A percentile compares a stretch with the other conserved stretches of the same genome.
phyloP scores from a whole-genome alignment of 2,888 invertebrate species.

The Nezara viridula region DNA sequence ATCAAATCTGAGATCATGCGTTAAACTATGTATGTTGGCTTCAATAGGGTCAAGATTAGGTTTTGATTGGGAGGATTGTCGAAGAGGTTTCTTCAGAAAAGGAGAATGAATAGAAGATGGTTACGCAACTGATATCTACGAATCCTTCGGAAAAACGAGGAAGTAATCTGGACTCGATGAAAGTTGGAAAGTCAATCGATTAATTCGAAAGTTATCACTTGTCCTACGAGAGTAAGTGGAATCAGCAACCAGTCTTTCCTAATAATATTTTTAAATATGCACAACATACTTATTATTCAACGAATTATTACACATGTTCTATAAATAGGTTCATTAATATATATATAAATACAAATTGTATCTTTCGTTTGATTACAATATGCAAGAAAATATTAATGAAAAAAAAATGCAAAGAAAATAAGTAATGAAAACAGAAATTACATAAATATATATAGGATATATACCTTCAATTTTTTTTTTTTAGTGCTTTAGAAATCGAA shows the following conservation, averaged over 20 bases:
- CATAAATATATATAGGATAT: no score
- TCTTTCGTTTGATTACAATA: no score
- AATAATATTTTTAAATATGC: no score
- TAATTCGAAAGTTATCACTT: conserved; percentile 10
- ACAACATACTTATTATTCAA: no score
- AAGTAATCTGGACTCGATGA: neutral
- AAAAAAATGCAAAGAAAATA: no score
- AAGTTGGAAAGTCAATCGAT: conserved; percentile 28
- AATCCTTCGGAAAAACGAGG: neutral
- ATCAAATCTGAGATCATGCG: conserved; percentile 11
- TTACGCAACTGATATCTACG: neutral
- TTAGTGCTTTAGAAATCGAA: no score
- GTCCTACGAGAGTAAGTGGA: neutral
- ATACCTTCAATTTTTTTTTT: no score
- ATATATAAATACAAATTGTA: no score
- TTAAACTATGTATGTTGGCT: neutral
- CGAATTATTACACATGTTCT: no score
- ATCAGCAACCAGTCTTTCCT: neutral
- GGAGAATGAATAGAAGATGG: neutral
- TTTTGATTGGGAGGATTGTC: neutral
- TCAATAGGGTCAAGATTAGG: neutral
- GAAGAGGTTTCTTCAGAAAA: neutral
- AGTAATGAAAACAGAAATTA: no score
- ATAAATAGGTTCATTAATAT: no score
- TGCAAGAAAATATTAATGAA: no score